Conservation (phyloP, 2,888 invertebrate species). For the Cantharis rufa region DNA sequence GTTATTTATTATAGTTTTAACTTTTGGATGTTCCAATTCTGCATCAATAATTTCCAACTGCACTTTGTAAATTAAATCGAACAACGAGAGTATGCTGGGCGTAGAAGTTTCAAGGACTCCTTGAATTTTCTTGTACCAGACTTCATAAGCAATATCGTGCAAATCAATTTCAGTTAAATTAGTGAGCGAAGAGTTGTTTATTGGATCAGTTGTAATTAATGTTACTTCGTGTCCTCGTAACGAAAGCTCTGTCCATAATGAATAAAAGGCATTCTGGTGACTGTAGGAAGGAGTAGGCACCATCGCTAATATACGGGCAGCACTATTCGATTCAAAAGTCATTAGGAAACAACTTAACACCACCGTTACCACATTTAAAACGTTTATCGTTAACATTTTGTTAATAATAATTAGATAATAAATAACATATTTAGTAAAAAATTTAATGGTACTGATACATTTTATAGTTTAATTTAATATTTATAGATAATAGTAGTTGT, state of each 20-base stretch:
- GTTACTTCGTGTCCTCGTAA: conserved; percentile 7
- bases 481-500: too few relatives aligned
- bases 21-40: not conserved
- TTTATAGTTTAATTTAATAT: too few relatives aligned
- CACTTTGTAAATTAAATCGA: not conserved
- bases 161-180: not conserved
- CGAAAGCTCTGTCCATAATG: conserved; percentile 39
- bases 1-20: not conserved
- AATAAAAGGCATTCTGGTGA: conserved; percentile 40
- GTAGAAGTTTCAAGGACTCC: not conserved
- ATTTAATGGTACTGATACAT: too few relatives aligned
- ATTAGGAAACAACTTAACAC: not conserved
- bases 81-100: not conserved
- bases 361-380: not conserved
- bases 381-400: too few relatives aligned
- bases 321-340: not conserved
- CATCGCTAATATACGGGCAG: not conserved
- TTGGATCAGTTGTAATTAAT: not conserved
- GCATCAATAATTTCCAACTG: not conserved
- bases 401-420: too few relatives aligned
- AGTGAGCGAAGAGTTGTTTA: not conserved
- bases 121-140: not conserved
- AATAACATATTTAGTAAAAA: too few relatives aligned
- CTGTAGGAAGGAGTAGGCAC: conserved; percentile 37
- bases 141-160: not conserved